These are phyloP conservation scores for Buteo buteo DNA, from an alignment of 2,113 vertebrate species.

Conservation along the genomic window DNA sequence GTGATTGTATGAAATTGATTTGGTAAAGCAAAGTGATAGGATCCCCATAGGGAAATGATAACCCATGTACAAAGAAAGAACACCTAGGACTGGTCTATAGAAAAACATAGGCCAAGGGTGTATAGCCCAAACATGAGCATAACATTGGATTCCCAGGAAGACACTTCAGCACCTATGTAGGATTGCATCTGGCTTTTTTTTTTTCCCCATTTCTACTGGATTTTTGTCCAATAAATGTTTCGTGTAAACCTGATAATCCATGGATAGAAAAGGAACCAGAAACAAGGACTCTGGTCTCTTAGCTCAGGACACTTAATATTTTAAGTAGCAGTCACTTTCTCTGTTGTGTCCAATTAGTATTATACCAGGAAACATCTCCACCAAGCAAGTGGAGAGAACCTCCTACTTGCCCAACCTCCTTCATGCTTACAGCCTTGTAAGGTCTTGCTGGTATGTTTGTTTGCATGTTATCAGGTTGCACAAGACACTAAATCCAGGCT, in stretches of 20 bases:
- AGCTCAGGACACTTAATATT: background rate
- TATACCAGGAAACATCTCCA: background rate
- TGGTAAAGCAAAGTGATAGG: background rate
- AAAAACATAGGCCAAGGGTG: background rate
- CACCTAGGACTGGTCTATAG: background rate
- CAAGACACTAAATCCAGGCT: background rate
- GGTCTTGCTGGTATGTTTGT: background rate
- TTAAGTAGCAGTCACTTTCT: background rate
- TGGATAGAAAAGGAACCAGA: background rate
- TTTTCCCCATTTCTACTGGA: background rate
- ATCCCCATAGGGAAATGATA: background rate
- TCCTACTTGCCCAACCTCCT: background rate
- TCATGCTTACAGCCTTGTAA: background rate
- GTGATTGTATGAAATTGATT: background rate
- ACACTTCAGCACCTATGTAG: background rate
- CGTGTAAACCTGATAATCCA: background rate
- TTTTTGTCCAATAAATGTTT: background rate
- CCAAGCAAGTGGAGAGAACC: background rate
- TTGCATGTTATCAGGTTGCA: background rate
- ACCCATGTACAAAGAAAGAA: background rate
- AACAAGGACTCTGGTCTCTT: background rate
- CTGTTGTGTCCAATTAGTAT: background rate
- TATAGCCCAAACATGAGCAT: background rate
- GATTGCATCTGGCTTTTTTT: background rate
- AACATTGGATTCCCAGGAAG: background rate